These are phyloP conservation scores for Loripinus fragilis DNA, from an alignment of 2,888 invertebrate species.

Conservation along the genomic window DNA sequence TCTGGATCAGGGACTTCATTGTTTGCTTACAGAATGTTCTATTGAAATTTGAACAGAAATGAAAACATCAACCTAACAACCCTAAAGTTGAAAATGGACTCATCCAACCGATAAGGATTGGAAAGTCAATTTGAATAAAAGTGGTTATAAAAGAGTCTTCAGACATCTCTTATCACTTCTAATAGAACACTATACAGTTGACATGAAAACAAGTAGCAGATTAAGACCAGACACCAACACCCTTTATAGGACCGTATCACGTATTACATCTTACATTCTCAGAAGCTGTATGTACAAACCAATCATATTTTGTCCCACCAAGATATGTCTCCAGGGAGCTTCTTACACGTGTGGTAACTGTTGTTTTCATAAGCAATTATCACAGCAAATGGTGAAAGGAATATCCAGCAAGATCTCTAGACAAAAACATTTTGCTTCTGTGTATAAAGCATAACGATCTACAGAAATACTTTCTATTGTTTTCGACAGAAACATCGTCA, in stretches of 20 bases:
- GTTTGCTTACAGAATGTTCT: too few relatives aligned
- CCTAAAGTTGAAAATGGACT: too few relatives aligned
- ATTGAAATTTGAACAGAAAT: too few relatives aligned
- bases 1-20: too few relatives aligned
- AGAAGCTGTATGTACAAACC: background rate
- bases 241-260: background rate
- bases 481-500: constrained; percentile 18
- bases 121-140: too few relatives aligned
- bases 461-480: background rate
- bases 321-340: background rate
- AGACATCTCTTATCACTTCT: too few relatives aligned
- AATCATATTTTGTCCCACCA: background rate
- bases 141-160: too few relatives aligned
- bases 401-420: background rate
- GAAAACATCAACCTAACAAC: too few relatives aligned
- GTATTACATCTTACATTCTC: background rate
- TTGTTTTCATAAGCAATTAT: constrained; percentile 46
- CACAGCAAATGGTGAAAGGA: background rate
- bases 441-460: constrained; percentile 2
- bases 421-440: background rate
- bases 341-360: constrained; percentile 28
- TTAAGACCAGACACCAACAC: constrained; percentile 1
- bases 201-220: background rate
- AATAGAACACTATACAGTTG: too few relatives aligned
- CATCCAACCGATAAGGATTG: too few relatives aligned